Conservation (phyloP, 2,888 invertebrate genomes). For the Corbicula japonica region DNA sequence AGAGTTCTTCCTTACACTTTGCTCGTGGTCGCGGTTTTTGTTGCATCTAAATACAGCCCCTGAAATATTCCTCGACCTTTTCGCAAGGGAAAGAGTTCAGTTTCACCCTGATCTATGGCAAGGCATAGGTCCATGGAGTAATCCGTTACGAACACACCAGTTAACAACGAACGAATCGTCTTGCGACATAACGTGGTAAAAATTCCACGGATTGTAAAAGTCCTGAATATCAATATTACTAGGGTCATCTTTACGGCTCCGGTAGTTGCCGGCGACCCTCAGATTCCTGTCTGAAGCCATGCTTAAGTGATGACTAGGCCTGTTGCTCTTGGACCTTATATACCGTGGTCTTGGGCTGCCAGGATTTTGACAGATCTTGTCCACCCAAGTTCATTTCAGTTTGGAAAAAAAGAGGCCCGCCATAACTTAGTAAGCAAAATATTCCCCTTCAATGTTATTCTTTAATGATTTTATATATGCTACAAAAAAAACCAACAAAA, state of each 20-base stretch:
- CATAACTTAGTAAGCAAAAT: no score
- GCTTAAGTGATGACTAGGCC: no score
- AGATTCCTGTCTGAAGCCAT: no score
- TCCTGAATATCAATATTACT: not conserved
- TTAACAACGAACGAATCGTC: not conserved
- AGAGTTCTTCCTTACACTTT: not conserved
- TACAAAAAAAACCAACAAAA: no score
- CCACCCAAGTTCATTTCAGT: no score
- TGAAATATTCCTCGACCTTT: not conserved
- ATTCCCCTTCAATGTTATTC: no score
- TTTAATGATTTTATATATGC: no score
- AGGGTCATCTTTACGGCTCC: not conserved
- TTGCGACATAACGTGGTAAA: not conserved
- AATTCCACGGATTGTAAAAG: constrained; percentile 4
- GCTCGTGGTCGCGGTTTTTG: constrained; percentile 2
- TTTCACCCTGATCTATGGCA: not conserved
- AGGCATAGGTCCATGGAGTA: constrained; percentile 1
- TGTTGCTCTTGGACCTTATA: no score
- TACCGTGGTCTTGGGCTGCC: no score
- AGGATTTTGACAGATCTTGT: no score
- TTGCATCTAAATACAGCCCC: not conserved
- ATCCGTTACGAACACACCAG: not conserved
- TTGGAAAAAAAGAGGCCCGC: no score
- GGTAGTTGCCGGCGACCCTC: no score
- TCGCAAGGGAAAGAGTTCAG: not conserved